Evolutionary conservation across 2,888 invertebrate genomes (phyloP), one percentile per base, ranked within the genome.

Genomic region (Drosophila nr. perissopoda): DNA sequence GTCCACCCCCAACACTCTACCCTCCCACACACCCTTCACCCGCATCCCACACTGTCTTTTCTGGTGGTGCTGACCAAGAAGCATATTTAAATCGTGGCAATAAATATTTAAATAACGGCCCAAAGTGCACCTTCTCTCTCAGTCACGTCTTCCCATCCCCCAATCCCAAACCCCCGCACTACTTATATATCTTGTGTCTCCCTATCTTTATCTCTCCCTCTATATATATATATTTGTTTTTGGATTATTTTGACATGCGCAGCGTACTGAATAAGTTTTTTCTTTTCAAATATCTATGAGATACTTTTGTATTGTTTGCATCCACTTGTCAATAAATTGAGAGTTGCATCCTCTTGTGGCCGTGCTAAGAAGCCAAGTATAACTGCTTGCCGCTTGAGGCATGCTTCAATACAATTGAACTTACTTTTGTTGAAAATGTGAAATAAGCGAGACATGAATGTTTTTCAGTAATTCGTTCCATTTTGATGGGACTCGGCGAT

Each of bases 51-150:
- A 6, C 49, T 13, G 16, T 25, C 21, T 8, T 25, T 46, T 16
- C 25, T 25, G 46, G 16, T 25, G 25, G 38, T 33, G 59, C 59
- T 31, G 57, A 52, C 25, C 21, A 10, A 54, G 54, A 48, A 46
- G 56, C 52, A 42, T 73, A 63, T 76, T 76, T 73, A 60, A 62
- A 73, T 63, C 68, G 70, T 71, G 74, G 49, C 51, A 67, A 69
- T 69, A 79, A 79, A 79, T 79, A 75, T 75, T 79, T 75, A 16
- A 71, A 63, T 29, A 56, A 52, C 57, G 13, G n/a, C 29, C 56
- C 38, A 13, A 51, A 29, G n/a, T 13, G 4, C 21, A n/a, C 18
- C 56, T 46, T 48, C 25, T 13, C 29, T 7, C 31, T 31, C 33
- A 13, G n/a, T 54, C 21, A 18, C 16, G 25, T n/a, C 31, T 6